These are phyloP conservation scores for fruit fly (Drosophila melanogaster) DNA, from an alignment of 1,140 invertebrate genomes.

Conservation along the genomic window Release_6_plus_ISO1_MT NC_004354.4:8823001-8823500, in stretches of 20 bases:
- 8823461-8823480: slow-evolving; percentile 24
- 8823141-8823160: slow-evolving; percentile 32
- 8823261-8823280: slow-evolving; percentile 82
- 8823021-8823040: slow-evolving; percentile 63
- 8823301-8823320: slow-evolving; percentile 50
- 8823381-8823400: slow-evolving; percentile 68
- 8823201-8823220: slow-evolving; percentile 42
- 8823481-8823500: slow-evolving; percentile 49
- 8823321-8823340: slow-evolving; percentile 26
- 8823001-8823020: slow-evolving; percentile 79
- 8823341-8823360: slow-evolving; percentile 77
- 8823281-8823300: slow-evolving; percentile 81
- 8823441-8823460: neutral
- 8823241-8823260: slow-evolving; percentile 64
- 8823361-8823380: slow-evolving; percentile 78
- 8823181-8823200: slow-evolving; percentile 80
- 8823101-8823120: no score
- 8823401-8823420: slow-evolving; percentile 21
- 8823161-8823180: slow-evolving; percentile 81
- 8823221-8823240: slow-evolving; percentile 19
- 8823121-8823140: neutral
- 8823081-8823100: neutral
- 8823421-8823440: neutral
- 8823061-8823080: neutral
- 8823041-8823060: slow-evolving; percentile 10